Base-by-base conservation (phyloP, 2,113 vertebrate species). In the Balaeniceps rex region DNA sequence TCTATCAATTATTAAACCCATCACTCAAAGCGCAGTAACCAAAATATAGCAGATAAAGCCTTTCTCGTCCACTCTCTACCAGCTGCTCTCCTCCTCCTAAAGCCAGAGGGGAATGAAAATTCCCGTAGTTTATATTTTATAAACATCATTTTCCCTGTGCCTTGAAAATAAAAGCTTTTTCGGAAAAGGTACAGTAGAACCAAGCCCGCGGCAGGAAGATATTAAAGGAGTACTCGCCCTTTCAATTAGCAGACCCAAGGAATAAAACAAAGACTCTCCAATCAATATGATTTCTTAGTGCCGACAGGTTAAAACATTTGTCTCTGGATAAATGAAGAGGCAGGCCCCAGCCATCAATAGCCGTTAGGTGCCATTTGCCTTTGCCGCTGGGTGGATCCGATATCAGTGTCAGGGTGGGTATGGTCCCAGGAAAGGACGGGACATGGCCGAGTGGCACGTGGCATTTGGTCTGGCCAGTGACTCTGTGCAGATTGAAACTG, bases 1-100 rank as follows among this genome's bases (percentile, higher is more conserved):
- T 96, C 95, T 97, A 96, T 97, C 97, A 95, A 95, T 97, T 97
- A 97, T 94, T 95, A 97, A 95, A 96, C 94, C 93, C 91, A 94
- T 95, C 92, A 96, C 79, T 96, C 93, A 96, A 95, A 89, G 90
- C 12, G 0, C 89, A 95, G 96, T 92, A 96, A 97, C 95, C 94
- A 93, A 97, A 97, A 95, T 92, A 95, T 8, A 94, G 83, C 90
- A 96, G 87, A 96, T 93, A 93, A 97, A 97, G 95, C 95, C 72
- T 88, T 96, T 95, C 95, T 90, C 91, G 97, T 91, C 80, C 83
- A 92, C 92, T 80, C 72, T 97, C 92, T 77, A 90, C 90, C 93
- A 97, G 96, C 81, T 93, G 93, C 90, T 97, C 91, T 93, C 79
- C 79, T 93, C 68, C 76, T 94, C 83, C 95, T 88, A 51, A 93